Evolutionary conservation across 2,888 invertebrate species (phyloP).

Genomic region (Watsonalla binaria): DNA sequence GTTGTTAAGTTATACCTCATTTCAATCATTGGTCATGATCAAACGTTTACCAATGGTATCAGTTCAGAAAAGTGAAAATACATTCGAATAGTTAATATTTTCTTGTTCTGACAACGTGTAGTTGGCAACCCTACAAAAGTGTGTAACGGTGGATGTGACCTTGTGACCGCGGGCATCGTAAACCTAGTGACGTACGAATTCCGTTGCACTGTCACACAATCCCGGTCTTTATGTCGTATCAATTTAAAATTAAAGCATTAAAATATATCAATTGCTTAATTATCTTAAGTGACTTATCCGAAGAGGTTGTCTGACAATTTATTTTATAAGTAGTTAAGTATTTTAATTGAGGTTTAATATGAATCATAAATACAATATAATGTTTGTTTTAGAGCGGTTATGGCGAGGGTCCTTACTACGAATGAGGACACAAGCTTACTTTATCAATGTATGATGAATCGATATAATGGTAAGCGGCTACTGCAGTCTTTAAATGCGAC

Average conservation of each 20-base stretch:
- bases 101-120: not conserved
- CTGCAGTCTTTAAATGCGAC: no score
- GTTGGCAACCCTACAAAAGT: constrained; percentile 9
- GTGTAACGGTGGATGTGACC: constrained; percentile 22
- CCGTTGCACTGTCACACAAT: not conserved
- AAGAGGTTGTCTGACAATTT: not conserved
- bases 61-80: no score
- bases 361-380: not conserved
- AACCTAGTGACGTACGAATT: constrained; percentile 2
- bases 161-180: constrained; percentile 18
- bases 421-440: no score
- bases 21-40: no score
- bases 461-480: no score
- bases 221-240: not conserved
- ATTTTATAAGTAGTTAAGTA: not conserved
- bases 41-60: no score
- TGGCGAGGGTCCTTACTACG: no score
- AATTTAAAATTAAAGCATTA: no score
- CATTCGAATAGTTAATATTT: not conserved
- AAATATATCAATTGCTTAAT: not conserved
- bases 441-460: no score
- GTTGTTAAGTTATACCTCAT: no score
- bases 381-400: no score
- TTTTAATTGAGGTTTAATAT: not conserved
- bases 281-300: no score